Base-by-base conservation (phyloP, 2,113 vertebrate genomes). In the Bos javanicus region DNA sequence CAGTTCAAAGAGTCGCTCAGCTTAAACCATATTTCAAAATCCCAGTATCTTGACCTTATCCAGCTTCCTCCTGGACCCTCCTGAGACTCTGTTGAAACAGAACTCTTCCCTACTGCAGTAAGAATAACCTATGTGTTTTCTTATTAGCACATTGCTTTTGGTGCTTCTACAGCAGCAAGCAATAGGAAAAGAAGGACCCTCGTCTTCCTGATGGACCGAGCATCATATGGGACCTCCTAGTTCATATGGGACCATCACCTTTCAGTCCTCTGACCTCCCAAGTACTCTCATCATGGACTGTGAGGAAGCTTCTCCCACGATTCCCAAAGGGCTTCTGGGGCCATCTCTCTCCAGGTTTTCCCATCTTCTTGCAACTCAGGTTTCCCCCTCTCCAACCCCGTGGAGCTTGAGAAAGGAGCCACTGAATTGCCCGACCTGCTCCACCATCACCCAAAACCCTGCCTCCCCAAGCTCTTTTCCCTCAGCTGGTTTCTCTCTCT, bases 1-100 rank as follows among this genome's bases (percentile, higher is more conserved):
- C 14, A 23, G 59, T 30, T 12, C 36, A 50, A 92, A 64, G 52
- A 50, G 19, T 57, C 5, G 13, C 67, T 76, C 4, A 39, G 7
- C 62, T 87, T 83, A 60, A 93, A 56, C 25, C 43, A 56, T 52
- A 81, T 54, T 80, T 93, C 76, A 43, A 59, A 87, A 88, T 59
- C n/a, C 54, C 52, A 43, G 26, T 21, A 25, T 89, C 54, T 57
- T 82, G 36, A 82, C 28, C 81, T 89, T 57, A 10, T 64, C 25
- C 5, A 19, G 67, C 4, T 81, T 5, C n/a, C 48, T 90, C 71
- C 25, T 64, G n/a, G 54, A 83, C 15, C n/a, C 1, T 26, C 30
- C 39, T 80, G 56, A 87, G 59, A 59, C 46, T 54, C 19, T 64
- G n/a, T 16, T 33, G 56, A 93, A 92, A 50, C 6, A 87, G 25